Percentiles rank a stretch among this genome's conserved stretches.
Conservation (phyloP, 64 coral and sea anemone species). For the Porites lutea region DNA sequence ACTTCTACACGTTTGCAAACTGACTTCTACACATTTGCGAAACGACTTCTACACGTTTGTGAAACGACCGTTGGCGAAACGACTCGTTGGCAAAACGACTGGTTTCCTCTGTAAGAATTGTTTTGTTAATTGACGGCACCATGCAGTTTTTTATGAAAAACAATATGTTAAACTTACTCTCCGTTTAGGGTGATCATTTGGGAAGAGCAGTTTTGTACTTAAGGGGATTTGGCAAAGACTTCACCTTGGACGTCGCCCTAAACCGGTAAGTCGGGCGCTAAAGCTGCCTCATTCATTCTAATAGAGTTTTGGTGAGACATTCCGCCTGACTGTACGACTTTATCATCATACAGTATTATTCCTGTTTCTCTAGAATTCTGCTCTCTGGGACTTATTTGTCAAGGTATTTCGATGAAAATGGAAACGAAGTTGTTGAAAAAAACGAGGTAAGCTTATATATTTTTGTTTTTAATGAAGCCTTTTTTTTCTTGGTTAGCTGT, state of each 20-base stretch:
- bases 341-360: not conserved
- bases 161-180: too few species aligned
- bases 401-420: slow-evolving; percentile 12
- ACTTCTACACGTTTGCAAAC: too few species aligned
- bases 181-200: slow-evolving; percentile 15
- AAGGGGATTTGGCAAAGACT: slow-evolving; percentile 44
- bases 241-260: slow-evolving; percentile 13
- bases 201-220: slow-evolving; percentile 9
- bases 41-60: too few species aligned
- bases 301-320: not conserved
- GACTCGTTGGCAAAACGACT: too few species aligned
- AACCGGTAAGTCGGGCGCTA: slow-evolving; percentile 5
- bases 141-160: too few species aligned
- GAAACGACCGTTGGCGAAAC: too few species aligned
- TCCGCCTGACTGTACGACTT: not conserved
- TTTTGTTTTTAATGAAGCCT: not conserved
- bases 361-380: slow-evolving; percentile 1
- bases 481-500: not conserved
- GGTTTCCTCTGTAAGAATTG: too few species aligned
- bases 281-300: too few species aligned
- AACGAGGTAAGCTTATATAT: slow-evolving; percentile 5
- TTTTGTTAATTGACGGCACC: too few species aligned
- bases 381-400: slow-evolving; percentile 25
- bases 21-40: too few species aligned
- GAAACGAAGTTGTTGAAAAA: not conserved